Conservation (phyloP, 1,140 invertebrate genomes). For the Drosophila bifasciata region DNA sequence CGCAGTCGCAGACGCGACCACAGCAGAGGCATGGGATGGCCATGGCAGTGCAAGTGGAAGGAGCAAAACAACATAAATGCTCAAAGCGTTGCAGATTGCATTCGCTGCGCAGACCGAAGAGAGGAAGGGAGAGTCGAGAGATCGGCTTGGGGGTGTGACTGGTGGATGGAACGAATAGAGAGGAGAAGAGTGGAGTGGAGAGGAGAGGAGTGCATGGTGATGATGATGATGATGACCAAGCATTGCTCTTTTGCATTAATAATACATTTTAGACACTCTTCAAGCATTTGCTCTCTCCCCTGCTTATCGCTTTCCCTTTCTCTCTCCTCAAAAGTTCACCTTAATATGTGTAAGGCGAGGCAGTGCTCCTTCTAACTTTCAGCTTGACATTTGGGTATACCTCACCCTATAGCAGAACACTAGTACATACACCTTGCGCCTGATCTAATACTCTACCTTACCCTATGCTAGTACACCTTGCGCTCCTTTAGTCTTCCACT, state of each 20-base stretch:
- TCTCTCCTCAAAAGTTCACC: too few relatives aligned
- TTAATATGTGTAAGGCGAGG: neutral
- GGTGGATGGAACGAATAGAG: neutral
- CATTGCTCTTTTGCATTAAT: conserved; percentile 71
- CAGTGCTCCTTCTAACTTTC: conserved; percentile 6
- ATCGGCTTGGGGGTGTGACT: conserved; percentile 19
- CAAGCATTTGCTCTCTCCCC: neutral
- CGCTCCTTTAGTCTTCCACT: neutral
- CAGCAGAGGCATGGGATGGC: too few relatives aligned
- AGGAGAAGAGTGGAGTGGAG: too few relatives aligned
- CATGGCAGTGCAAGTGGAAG: neutral
- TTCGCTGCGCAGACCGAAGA: conserved; percentile 60
- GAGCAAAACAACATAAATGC: conserved; percentile 48
- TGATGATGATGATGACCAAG: conserved; percentile 31
- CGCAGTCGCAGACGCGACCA: too few relatives aligned
- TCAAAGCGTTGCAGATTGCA: conserved; percentile 81
- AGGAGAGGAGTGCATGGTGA: neutral
- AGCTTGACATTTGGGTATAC: too few relatives aligned
- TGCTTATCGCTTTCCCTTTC: too few relatives aligned
- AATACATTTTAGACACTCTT: conserved; percentile 70
- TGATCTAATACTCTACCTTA: too few relatives aligned
- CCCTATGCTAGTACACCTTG: conserved; percentile 8
- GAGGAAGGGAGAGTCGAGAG: neutral
- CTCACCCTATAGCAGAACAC: too few relatives aligned
- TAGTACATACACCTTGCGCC: too few relatives aligned